Base-by-base conservation (phyloP, 1,140 invertebrate species). In the Hormaphis cornu region DNA sequence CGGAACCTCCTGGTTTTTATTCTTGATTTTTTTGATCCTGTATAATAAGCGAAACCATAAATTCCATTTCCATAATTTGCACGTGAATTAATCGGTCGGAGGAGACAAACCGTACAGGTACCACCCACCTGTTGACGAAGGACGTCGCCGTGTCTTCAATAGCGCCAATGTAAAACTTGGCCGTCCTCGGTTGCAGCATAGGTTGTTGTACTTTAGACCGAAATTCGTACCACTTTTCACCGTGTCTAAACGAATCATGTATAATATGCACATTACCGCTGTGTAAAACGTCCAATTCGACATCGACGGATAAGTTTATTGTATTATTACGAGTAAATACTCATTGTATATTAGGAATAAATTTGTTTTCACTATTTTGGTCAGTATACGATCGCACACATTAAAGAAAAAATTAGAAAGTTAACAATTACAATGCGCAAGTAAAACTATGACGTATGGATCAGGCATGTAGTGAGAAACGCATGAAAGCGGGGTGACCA, bases 131-230 rank as follows among this genome's bases (percentile, higher is more conserved):
- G 61, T 79, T 73, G 46, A 90, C 78, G 76, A 91, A 89, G 73
- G 88, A 86, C 48, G 79, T 77, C 5, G 89, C 86, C 18, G 90
- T 89, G 70, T 84, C 80, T 76, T 91, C 86, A 46, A 92, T 82
- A 20, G 84, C 82, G 37, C 83, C 81, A 22, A 91, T 82, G 73
- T 90, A 90, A 61, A 87, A 84, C 76, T 83, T 84, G 1, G 89
- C 87, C 1, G 85, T 87, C 74, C 86, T 82, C 4, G 90, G 89
- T 72, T 89, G 85, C 72, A 90, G 79, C 78, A 92, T 82, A n/a
- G 87, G 83, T 76, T 90, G 89, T 74, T 91, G 89, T n/a, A 91
- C 88, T 79, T 89, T 86, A 30, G 84, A 87, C 37, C 90, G 82
- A 74, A 92, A 89, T 66, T 82, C 81, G 74, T 89, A 87, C 90